Evolutionary conservation across 2,797 vertebrate species (phyloP), one percentile per base, ranked within the genome.

Genomic region (Leptodactylus fallax): DNA sequence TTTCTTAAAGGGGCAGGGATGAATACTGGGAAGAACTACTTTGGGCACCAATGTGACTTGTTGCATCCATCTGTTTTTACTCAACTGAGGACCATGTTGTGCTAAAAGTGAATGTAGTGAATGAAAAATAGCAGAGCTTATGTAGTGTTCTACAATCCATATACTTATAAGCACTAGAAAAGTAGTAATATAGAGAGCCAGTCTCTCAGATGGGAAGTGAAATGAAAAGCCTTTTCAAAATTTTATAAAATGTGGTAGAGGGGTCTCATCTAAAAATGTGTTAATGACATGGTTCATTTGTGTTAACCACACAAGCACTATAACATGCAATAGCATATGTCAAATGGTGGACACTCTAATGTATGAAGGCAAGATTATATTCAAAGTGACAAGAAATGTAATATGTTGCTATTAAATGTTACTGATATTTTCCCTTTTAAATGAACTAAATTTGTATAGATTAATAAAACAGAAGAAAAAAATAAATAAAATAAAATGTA

Each of bases 361-460:
- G 17, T 72, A 72, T 10, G 45, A 47, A 72, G 27, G 45, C 7
- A 21, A 49, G 17, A 74, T 10, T 45, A 72, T 11, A 72, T 47
- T 49, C 2, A 51, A n/a, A 47, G 14, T 6, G 47, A 51, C 19
- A n/a, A 51, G 47, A 76, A 76, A 51, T 23, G 21, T 74, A 4
- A 11, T 23, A 4, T 36, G 58, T 36, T 79, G 55, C 4, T 79
- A 13, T 2, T 45, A 61, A 80, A 58, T 61, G 27, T 80, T 47
- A 6, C 36, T 13, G 21, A 65, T 23, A 36, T 6, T 63, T 81
- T 81, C 58, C 79, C 79, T 81, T 81, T 81, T 19, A 80, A 80
- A 45, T 36, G 17, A 51, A 77, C 5, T 12, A 13, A 77, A 53
- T 7, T 77, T 12, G n/a, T 77, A 23, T 1, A 53, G 47, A 17